phyloP scores from a whole-genome alignment of 64 coral and sea anemone species.

The Pocillopora damicornis region DNA sequence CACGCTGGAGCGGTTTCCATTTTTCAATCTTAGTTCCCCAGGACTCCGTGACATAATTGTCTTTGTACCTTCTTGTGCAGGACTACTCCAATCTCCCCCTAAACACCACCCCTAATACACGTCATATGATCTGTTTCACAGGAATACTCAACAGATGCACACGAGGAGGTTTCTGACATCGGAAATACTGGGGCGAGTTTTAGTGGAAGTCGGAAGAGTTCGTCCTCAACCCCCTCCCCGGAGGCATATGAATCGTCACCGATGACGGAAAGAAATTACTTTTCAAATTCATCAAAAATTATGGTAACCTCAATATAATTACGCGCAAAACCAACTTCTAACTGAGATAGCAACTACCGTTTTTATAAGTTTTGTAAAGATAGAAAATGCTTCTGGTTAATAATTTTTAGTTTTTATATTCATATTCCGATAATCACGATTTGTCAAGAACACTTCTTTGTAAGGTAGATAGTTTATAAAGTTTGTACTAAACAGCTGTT shows the following conservation, averaged over 20 bases:
- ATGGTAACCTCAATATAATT: not conserved
- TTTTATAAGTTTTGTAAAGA: no score
- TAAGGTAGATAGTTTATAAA: no score
- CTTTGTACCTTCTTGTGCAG: no score
- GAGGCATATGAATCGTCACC: slow-evolving; percentile 52
- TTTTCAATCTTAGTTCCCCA: no score
- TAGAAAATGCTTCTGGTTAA: not conserved
- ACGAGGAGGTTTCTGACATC: not conserved
- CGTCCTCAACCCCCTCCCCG: slow-evolving; percentile 29
- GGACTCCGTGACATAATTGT: no score
- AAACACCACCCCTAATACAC: not conserved
- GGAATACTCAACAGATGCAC: not conserved
- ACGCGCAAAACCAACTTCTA: not conserved
- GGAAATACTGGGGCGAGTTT: not conserved
- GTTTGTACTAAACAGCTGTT: no score
- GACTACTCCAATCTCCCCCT: not conserved
- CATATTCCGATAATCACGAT: no score
- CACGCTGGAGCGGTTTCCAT: no score
- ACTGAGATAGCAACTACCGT: not conserved
- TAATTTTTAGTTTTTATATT: not conserved
- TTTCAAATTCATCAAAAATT: not conserved
- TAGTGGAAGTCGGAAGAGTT: slow-evolving; percentile 17
- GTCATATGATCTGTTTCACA: not conserved
- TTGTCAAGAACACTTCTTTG: no score
- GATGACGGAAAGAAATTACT: slow-evolving; percentile 27